A percentile compares a stretch with the other conserved stretches of the same genome.
phyloP scores from a whole-genome alignment of 2,888 invertebrate species.

The Chymomyza amoena region DNA sequence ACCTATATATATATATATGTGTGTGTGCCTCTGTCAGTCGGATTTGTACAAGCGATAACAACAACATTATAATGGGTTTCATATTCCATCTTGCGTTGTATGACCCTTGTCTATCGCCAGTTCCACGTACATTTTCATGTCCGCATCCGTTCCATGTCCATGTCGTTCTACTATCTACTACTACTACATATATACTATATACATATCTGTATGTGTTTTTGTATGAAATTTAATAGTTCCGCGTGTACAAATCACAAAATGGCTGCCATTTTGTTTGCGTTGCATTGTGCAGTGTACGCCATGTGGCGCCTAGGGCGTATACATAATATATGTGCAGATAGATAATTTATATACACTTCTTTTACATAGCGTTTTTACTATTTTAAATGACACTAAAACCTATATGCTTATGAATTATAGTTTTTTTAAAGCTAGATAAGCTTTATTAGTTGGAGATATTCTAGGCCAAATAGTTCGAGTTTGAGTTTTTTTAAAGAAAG shows the following conservation, averaged over 20 bases:
- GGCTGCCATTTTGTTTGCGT: conserved; percentile 8
- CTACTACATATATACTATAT: too few relatives aligned
- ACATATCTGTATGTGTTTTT: conserved; percentile 5
- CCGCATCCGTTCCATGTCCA: not conserved
- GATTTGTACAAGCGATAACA: conserved; percentile 36
- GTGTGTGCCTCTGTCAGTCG: not conserved
- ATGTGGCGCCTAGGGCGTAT: conserved; percentile 12
- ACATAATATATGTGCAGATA: conserved; percentile 12
- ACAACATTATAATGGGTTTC: conserved; percentile 47
- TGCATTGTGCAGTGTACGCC: not conserved
- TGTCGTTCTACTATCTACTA: not conserved
- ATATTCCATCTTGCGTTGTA: conserved; percentile 31
- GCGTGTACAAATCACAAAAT: conserved; percentile 22
- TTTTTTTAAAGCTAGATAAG: too few relatives aligned
- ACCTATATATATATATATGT: too few relatives aligned
- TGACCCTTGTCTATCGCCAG: not conserved
- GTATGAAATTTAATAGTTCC: conserved; percentile 41
- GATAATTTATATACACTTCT: not conserved
- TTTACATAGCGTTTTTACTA: not conserved
- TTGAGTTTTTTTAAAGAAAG: too few relatives aligned
- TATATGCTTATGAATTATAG: too few relatives aligned
- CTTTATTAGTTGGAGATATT: too few relatives aligned
- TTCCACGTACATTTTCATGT: not conserved
- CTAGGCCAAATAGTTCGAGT: too few relatives aligned
- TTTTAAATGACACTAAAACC: not conserved